Percentiles rank a stretch among this genome's conserved stretches.
These are phyloP conservation scores for Pachymerium ferrugineum DNA, from an alignment of 2,888 invertebrate species.

Conservation along the genomic window DNA sequence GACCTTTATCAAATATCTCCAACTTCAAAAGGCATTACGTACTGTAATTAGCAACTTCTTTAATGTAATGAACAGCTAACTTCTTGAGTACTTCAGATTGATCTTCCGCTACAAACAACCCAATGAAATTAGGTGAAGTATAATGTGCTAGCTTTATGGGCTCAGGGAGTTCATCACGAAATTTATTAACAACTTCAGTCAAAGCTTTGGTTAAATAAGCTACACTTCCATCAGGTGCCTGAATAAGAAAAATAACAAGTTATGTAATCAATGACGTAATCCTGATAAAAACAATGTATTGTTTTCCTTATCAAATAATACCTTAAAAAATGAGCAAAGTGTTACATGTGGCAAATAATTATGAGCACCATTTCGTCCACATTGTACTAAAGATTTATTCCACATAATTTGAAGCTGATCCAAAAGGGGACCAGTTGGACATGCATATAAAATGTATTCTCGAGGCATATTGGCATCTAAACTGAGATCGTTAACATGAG, in stretches of 20 bases:
- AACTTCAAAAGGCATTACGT: slow-evolving; percentile 40
- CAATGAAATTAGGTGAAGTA: slow-evolving; percentile 83
- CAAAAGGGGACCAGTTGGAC: slow-evolving; percentile 70
- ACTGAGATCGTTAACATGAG: slow-evolving; percentile 77
- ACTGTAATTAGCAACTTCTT: slow-evolving; percentile 56
- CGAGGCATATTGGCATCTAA: slow-evolving; percentile 70
- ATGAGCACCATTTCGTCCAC: slow-evolving; percentile 85
- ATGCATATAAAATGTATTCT: slow-evolving; percentile 81
- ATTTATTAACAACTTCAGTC: slow-evolving; percentile 58
- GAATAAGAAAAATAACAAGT: not conserved
- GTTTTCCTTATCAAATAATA: slow-evolving; percentile 48
- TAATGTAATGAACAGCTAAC: slow-evolving; percentile 71
- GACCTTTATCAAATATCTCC: too few species aligned
- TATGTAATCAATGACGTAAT: not conserved
- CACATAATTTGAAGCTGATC: slow-evolving; percentile 65
- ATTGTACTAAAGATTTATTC: slow-evolving; percentile 62
- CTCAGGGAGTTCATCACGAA: slow-evolving; percentile 40
- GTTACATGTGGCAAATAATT: slow-evolving; percentile 87
- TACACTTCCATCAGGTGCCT: slow-evolving; percentile 45
- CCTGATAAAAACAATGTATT: not conserved
- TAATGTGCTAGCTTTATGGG: slow-evolving; percentile 64
- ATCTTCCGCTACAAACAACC: slow-evolving; percentile 75
- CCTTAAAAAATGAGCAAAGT: slow-evolving; percentile 80
- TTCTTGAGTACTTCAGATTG: slow-evolving; percentile 74
- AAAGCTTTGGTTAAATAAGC: slow-evolving; percentile 42